These are phyloP conservation scores for Ophion ventricosus DNA, from an alignment of 2,888 invertebrate genomes.

Conservation along the genomic window DNA sequence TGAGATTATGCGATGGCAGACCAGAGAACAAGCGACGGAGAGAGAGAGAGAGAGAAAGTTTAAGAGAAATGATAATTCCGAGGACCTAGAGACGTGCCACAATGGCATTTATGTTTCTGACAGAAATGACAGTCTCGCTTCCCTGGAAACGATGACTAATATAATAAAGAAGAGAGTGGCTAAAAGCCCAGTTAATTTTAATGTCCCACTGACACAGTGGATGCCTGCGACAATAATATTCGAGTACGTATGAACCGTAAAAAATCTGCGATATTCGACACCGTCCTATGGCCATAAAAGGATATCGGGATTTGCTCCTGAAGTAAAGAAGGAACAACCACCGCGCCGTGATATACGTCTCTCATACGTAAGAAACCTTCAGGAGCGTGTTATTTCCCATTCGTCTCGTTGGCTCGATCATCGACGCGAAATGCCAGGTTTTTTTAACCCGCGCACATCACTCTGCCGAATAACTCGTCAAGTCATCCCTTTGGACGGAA, in stretches of 20 bases:
- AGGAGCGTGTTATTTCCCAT: constrained; percentile 42
- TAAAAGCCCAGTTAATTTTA: constrained; percentile 17
- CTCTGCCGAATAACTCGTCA: constrained; percentile 37
- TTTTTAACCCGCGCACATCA: constrained; percentile 23
- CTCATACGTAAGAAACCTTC: neutral
- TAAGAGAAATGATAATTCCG: constrained; percentile 1
- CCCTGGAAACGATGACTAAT: constrained; percentile 41
- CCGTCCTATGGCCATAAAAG: constrained; percentile 8
- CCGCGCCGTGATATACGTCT: too few species aligned
- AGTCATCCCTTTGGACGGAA: constrained; percentile 36
- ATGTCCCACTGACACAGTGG: neutral
- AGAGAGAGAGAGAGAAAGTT: neutral
- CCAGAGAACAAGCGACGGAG: too few species aligned
- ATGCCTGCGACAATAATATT: constrained; percentile 11
- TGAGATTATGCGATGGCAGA: constrained; percentile 43
- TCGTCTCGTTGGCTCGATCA: constrained; percentile 36
- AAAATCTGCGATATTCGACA: constrained; percentile 8
- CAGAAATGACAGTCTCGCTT: constrained; percentile 18
- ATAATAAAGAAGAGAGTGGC: neutral
- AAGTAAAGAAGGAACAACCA: too few species aligned
- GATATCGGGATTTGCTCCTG: neutral
- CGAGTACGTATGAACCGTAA: neutral
- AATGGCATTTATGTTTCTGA: neutral
- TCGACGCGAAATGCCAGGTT: constrained; percentile 40
- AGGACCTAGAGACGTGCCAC: neutral